Conservation (phyloP, 2,888 invertebrate species). For the Gerris lacustris region DNA sequence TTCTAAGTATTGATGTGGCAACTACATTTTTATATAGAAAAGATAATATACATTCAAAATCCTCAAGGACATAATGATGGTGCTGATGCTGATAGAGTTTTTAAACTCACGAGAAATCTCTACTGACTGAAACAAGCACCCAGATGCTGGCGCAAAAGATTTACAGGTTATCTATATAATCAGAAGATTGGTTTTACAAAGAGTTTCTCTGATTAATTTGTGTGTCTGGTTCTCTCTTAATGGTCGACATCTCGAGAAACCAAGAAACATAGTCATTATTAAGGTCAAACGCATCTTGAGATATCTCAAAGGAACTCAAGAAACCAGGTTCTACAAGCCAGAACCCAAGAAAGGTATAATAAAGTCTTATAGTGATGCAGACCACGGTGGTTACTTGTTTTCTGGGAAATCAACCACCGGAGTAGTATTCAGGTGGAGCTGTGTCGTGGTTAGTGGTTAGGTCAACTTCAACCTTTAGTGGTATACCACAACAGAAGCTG, state of each 20-base stretch:
- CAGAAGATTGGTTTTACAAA: neutral
- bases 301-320: conserved; percentile 19
- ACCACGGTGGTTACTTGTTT: conserved; percentile 32
- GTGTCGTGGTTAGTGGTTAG: conserved; percentile 19
- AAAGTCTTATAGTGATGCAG: conserved; percentile 33
- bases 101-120: conserved; percentile 27
- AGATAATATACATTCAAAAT: conserved; percentile 30
- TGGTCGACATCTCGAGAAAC: conserved; percentile 29
- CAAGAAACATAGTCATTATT: conserved; percentile 29
- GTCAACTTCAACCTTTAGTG: conserved; percentile 13
- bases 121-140: conserved; percentile 27
- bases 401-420: conserved; percentile 33
- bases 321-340: conserved; percentile 7
- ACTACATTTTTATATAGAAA: conserved; percentile 31
- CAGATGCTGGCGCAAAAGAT: conserved; percentile 8
- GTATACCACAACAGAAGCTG: conserved; percentile 21
- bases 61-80: conserved; percentile 33
- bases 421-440: conserved; percentile 22
- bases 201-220: conserved; percentile 24
- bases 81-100: conserved; percentile 30
- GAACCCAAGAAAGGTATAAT: conserved; percentile 7
- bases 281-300: conserved; percentile 17
- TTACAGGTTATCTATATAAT: neutral
- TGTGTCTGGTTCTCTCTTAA: conserved; percentile 30
- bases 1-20: conserved; percentile 29